These are phyloP conservation scores for Crepidodera aurea DNA, from an alignment of 2,888 invertebrate genomes.

Conservation along the genomic window DNA sequence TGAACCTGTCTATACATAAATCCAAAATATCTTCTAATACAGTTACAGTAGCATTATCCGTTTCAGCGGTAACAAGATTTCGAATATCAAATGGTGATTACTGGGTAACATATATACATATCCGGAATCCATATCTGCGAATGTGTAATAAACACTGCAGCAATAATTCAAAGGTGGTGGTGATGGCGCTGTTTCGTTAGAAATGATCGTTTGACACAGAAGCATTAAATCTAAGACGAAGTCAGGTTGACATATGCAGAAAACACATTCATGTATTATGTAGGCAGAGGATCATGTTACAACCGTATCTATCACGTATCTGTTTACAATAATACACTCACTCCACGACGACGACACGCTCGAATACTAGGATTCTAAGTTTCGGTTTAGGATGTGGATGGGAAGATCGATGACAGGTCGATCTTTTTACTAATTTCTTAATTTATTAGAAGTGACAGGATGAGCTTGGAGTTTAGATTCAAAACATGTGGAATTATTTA, in stretches of 20 bases:
- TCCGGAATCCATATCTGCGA: slow-evolving; percentile 5
- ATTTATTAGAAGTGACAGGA: too few relatives aligned
- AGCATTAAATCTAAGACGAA: slow-evolving; percentile 29
- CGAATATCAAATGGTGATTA: slow-evolving; percentile 4
- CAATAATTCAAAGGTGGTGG: slow-evolving; percentile 26
- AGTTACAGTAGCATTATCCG: too few relatives aligned
- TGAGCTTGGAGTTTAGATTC: too few relatives aligned
- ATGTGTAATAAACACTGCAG: slow-evolving; percentile 13
- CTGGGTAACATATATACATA: neutral
- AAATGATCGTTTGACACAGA: slow-evolving; percentile 22
- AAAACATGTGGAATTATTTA: too few relatives aligned
- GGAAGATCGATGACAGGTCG: too few relatives aligned
- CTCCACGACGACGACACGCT: too few relatives aligned
- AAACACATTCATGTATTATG: slow-evolving; percentile 1
- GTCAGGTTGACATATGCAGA: slow-evolving; percentile 15
- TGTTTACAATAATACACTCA: slow-evolving; percentile 3
- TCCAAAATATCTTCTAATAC: too few relatives aligned
- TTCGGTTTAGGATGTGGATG: too few relatives aligned
- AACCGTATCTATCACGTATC: neutral
- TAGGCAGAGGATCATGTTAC: slow-evolving; percentile 4
- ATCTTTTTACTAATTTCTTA: too few relatives aligned
- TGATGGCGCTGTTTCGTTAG: slow-evolving; percentile 3
- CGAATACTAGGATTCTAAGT: too few relatives aligned
- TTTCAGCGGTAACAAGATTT: slow-evolving; percentile 17
- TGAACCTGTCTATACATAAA: too few relatives aligned